phyloP scores from a whole-genome alignment of 2,888 invertebrate species.

The Phorcus lineatus region DNA sequence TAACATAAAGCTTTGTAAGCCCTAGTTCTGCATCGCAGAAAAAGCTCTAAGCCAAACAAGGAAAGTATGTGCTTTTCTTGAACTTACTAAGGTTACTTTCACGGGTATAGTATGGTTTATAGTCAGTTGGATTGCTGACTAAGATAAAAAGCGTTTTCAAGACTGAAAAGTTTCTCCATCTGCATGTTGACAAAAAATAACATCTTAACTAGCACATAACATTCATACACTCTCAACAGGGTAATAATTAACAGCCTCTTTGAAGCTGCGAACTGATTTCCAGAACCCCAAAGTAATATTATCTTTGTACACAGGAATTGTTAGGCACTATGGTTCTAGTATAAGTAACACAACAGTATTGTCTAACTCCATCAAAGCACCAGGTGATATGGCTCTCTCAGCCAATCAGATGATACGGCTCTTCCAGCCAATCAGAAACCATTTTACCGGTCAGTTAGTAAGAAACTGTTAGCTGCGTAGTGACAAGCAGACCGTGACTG shows the following conservation, averaged over 20 bases:
- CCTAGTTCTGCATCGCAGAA: neutral
- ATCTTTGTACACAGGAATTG: constrained; percentile 13
- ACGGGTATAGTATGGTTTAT: constrained; percentile 11
- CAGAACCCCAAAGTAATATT: constrained; percentile 17
- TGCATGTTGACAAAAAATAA: constrained; percentile 1
- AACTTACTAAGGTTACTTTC: neutral
- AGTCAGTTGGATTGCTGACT: neutral
- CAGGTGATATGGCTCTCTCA: constrained; percentile 17
- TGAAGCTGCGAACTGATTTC: neutral
- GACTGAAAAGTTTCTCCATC: neutral
- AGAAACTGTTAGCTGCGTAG: neutral
- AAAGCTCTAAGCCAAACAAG: constrained; percentile 14
- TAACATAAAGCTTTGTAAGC: constrained; percentile 16
- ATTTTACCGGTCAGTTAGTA: too few species aligned
- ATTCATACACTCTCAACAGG: neutral
- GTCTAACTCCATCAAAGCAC: constrained; percentile 24
- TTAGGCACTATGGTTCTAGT: constrained; percentile 28
- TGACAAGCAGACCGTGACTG: neutral
- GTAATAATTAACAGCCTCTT: neutral
- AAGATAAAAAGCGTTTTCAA: neutral
- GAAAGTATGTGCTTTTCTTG: neutral
- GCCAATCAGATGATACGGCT: neutral
- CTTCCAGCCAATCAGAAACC: too few species aligned
- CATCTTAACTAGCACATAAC: neutral
- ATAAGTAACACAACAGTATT: constrained; percentile 23